These are phyloP conservation scores for Neodontobutis hainanensis DNA, from an alignment of 2,113 vertebrate genomes.

Conservation along the genomic window DNA sequence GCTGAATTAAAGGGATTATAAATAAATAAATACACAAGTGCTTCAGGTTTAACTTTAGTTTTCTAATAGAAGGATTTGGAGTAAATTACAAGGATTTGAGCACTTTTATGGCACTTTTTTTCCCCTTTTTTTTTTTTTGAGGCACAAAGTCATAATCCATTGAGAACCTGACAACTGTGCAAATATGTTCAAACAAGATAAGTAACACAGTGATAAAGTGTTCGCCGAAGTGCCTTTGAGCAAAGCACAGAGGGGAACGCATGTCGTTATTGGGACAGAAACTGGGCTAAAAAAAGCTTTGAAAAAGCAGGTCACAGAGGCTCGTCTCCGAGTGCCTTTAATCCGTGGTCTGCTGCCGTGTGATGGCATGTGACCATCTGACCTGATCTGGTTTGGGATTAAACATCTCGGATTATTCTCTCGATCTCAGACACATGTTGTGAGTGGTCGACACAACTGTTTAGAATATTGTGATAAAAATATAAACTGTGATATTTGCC, in stretches of 20 bases:
- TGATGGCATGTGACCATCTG: slow-evolving; percentile 58
- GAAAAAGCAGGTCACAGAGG: not conserved
- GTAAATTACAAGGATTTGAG: no score
- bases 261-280: not conserved
- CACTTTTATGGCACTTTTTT: no score
- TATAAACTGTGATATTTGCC: no score
- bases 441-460: no score
- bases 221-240: not conserved
- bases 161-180: not conserved
- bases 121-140: no score
- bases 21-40: not conserved
- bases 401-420: slow-evolving; percentile 62
- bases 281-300: not conserved
- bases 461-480: no score
- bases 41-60: not conserved
- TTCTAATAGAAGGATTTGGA: not conserved
- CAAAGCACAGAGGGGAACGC: not conserved
- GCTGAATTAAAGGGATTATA: not conserved
- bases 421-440: not conserved
- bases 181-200: not conserved
- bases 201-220: not conserved
- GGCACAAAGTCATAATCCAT: no score
- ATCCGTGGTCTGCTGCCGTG: slow-evolving; percentile 45
- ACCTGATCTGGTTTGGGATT: slow-evolving; percentile 55
- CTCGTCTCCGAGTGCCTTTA: slow-evolving; percentile 37